Conservation (phyloP, 2,113 vertebrate species). For the Romanogobio albipinnatus region DNA sequence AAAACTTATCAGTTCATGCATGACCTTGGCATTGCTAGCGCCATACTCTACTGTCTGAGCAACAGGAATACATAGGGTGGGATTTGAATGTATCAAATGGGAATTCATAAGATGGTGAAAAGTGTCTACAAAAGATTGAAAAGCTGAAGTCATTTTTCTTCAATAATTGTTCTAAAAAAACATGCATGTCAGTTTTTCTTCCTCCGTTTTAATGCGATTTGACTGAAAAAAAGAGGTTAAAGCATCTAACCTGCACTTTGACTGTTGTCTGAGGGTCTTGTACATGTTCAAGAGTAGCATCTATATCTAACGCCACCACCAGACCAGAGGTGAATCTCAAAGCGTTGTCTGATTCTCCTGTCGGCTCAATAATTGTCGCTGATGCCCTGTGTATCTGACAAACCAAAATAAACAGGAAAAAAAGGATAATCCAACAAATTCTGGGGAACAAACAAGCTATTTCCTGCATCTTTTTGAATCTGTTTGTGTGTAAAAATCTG, state of each 20-base stretch:
- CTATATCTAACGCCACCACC: slow-evolving; percentile 92
- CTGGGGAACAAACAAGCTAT: background rate
- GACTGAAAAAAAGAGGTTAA: background rate
- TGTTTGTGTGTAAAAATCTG: background rate
- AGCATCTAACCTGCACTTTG: slow-evolving; percentile 88
- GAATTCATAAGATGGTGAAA: background rate
- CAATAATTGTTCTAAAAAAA: background rate
- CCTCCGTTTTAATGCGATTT: too few species aligned
- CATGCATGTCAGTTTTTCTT: too few species aligned
- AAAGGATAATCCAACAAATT: background rate
- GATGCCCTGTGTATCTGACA: slow-evolving; percentile 87
- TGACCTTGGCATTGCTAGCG: background rate
- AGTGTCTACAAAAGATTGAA: background rate
- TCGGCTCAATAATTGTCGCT: slow-evolving; percentile 93
- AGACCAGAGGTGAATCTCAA: slow-evolving; percentile 90
- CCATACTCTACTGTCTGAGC: too few species aligned
- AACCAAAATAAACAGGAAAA: background rate
- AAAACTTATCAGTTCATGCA: background rate
- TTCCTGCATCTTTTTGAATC: background rate
- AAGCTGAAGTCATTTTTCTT: background rate
- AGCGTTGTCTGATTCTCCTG: slow-evolving; percentile 95
- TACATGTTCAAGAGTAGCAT: slow-evolving; percentile 92
- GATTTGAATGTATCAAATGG: background rate
- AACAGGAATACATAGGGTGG: background rate
- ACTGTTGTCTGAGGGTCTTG: slow-evolving; percentile 89